These are phyloP conservation scores for Danaus chrysippus DNA, from an alignment of 2,888 invertebrate species.

Conservation along the genomic window DNA sequence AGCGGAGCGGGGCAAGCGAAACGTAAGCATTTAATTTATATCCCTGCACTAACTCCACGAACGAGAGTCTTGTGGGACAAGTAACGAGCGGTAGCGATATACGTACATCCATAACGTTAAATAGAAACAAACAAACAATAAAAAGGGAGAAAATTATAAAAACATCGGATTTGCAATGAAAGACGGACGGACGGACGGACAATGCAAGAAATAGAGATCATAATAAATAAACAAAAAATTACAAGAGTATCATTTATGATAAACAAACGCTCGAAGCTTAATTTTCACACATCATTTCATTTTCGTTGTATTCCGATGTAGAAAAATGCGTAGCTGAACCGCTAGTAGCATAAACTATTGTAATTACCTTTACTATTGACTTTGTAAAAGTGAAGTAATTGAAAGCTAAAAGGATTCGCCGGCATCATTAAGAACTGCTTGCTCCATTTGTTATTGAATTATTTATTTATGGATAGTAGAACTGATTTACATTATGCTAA, in stretches of 20 bases:
- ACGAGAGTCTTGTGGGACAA: slow-evolving; percentile 52
- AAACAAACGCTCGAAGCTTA: slow-evolving; percentile 17
- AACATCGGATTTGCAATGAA: too few species aligned
- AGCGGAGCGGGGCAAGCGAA: slow-evolving; percentile 72
- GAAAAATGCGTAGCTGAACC: slow-evolving; percentile 59
- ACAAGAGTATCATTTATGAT: neutral
- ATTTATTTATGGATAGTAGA: slow-evolving; percentile 34
- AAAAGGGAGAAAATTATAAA: too few species aligned
- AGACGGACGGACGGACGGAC: too few species aligned
- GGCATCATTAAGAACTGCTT: slow-evolving; percentile 40
- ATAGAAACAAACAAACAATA: too few species aligned
- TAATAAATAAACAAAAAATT: slow-evolving; percentile 3
- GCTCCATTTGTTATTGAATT: slow-evolving; percentile 44
- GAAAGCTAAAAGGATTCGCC: slow-evolving; percentile 43
- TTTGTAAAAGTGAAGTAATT: slow-evolving; percentile 48
- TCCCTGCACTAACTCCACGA: slow-evolving; percentile 76
- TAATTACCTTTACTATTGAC: slow-evolving; percentile 57
- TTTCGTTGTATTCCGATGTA: slow-evolving; percentile 47
- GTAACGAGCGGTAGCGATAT: slow-evolving; percentile 42
- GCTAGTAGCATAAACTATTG: slow-evolving; percentile 60
- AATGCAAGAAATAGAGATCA: too few species aligned
- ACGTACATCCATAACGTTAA: slow-evolving; percentile 18
- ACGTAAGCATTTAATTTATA: slow-evolving; percentile 79
- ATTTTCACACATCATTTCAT: slow-evolving; percentile 23
- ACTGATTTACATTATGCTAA: neutral